These are phyloP conservation scores for Lethocerus indicus DNA, from an alignment of 1,140 invertebrate species.

Conservation along the genomic window DNA sequence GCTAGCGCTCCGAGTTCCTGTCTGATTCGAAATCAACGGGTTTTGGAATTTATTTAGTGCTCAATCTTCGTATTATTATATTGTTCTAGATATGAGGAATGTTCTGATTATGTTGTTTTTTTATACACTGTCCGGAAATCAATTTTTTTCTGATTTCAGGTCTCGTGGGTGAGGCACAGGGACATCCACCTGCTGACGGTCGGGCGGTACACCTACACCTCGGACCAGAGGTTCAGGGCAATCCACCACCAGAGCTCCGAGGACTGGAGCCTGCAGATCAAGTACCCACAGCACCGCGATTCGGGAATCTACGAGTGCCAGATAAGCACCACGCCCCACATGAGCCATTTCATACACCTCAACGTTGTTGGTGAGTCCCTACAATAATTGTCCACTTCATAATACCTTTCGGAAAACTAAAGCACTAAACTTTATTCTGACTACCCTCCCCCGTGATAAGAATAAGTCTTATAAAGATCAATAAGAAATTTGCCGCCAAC, in stretches of 20 bases:
- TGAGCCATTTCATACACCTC: constrained; percentile 71
- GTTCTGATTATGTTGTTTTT: too few species aligned
- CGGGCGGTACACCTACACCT: constrained; percentile 80
- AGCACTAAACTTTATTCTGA: too few species aligned
- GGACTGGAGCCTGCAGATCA: constrained; percentile 80
- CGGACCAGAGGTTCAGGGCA: constrained; percentile 71
- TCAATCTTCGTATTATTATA: too few species aligned
- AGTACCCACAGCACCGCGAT: constrained; percentile 65
- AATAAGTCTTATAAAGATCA: too few species aligned
- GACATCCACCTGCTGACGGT: constrained; percentile 78
- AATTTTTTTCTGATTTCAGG: constrained; percentile 38
- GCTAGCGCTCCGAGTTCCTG: too few species aligned
- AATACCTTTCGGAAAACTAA: too few species aligned
- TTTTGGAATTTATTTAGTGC: too few species aligned
- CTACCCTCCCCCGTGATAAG: too few species aligned
- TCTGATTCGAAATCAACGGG: too few species aligned
- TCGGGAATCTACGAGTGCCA: constrained; percentile 82
- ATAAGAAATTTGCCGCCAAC: too few species aligned
- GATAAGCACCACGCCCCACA: constrained; percentile 72
- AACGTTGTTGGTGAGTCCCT: constrained; percentile 64
- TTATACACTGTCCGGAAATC: too few species aligned
- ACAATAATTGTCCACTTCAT: background rate
- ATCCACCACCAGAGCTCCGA: constrained; percentile 68
- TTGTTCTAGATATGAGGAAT: too few species aligned
- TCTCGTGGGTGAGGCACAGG: constrained; percentile 75